Evolutionary conservation across 2,113 vertebrate species (phyloP), one percentile per base, ranked within the genome.

Genomic region (Rhinopithecus roxellana): DNA sequence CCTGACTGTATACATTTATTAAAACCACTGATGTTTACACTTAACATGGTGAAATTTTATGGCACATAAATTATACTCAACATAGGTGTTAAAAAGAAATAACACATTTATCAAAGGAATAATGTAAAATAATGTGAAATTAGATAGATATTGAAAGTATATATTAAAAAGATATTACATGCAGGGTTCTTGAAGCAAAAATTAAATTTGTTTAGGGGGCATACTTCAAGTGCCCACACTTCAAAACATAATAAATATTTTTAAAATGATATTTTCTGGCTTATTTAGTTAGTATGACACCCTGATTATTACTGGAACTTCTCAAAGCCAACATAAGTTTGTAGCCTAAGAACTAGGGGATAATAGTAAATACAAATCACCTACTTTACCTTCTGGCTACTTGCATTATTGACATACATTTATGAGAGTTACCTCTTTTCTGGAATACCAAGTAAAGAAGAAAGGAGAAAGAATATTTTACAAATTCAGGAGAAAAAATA

Each of bases 241-340:
- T 77, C 7, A 87, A 80, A 95, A 74, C 43, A 64, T 6, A 78
- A 88, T 83, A 78, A 48, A 20, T 70, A 38, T 48, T 83, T 93
- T 81, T 6, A 1, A 82, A 88, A 74, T 89, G 40, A 25, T 48
- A 75, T 90, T n/a, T 82, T 77, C 88, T 55, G 16, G 35, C 20
- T 84, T 83, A 45, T 20, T 43, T 91, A 82, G 69, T 67, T 86
- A 82, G 4, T 38, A 55, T 69, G 17, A 64, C 77, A 74, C 67
- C 30, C 38, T 77, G 23, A 91, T 78, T 64, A 77, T 86, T 92
- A 40, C 5, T 38, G 27, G 48, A 75, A 64, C 1, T 94, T 27
- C 85, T n/a, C 74, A 82, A 90, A 89, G 38, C 8, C 69, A 86
- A 95, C 94, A 80, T 57, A 95, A 85, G 20, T 52, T 52, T 95